A percentile compares a stretch with the other conserved stretches of the same genome.
Evolutionary conservation across 2,113 vertebrate species (phyloP).

Genomic region (Syrmaticus mikado): DNA sequence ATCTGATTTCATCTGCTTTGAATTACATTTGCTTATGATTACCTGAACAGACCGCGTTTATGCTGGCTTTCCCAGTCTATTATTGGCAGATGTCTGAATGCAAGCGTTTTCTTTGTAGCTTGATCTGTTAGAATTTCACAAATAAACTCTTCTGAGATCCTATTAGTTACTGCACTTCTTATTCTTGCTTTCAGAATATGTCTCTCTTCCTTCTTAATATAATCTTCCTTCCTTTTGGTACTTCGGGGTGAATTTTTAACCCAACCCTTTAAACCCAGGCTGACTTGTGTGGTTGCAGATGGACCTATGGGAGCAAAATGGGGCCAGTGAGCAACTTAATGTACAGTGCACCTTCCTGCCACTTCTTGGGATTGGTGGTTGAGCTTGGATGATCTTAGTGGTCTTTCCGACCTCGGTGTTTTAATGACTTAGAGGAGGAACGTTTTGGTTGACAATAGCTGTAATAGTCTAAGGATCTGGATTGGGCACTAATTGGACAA

Average conservation of each 20-base stretch:
- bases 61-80: conserved; percentile 2
- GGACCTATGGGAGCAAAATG: neutral
- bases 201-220: neutral
- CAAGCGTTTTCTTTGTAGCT: neutral
- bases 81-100: neutral
- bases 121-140: conserved; percentile 12
- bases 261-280: neutral
- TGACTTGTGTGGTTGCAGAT: conserved; percentile 15
- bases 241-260: neutral
- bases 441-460: conserved; percentile 24
- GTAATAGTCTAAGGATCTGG: conserved; percentile 11
- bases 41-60: conserved; percentile 55
- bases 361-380: neutral
- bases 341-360: neutral
- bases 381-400: too few relatives aligned
- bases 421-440: conserved; percentile 19
- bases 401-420: too few relatives aligned
- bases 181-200: neutral
- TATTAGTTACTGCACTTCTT: conserved; percentile 4
- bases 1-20: conserved; percentile 30
- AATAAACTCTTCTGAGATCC: neutral
- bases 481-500: conserved; percentile 47
- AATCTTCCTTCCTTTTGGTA: neutral
- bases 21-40: conserved; percentile 16
- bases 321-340: conserved; percentile 36